Conservation (phyloP, 2,888 invertebrate genomes). For the Elaeidobius kamerunicus region DNA sequence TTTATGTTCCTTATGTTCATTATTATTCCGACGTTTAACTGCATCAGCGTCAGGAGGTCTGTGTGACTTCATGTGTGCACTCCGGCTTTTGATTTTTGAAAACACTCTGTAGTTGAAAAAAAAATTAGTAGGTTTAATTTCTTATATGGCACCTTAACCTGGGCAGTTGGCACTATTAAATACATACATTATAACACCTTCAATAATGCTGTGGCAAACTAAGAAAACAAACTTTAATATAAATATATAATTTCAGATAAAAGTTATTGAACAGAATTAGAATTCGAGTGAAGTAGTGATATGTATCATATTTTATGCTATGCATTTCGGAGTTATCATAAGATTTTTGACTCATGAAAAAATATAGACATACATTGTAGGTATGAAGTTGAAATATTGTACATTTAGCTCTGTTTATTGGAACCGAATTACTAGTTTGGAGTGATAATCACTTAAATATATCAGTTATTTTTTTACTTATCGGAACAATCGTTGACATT, state of each 20-base stretch:
- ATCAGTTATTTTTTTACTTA: too few relatives aligned
- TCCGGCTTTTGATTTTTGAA: slow-evolving; percentile 97
- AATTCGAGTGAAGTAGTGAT: background rate
- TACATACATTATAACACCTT: background rate
- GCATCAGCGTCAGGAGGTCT: slow-evolving; percentile 83
- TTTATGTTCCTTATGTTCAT: slow-evolving; percentile 28
- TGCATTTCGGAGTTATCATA: too few relatives aligned
- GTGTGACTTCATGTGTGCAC: slow-evolving; percentile 99
- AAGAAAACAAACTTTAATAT: background rate
- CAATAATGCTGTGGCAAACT: background rate
- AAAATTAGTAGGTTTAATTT: slow-evolving; percentile 4
- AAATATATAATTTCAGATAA: too few relatives aligned
- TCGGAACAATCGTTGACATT: too few relatives aligned
- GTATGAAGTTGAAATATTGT: too few relatives aligned
- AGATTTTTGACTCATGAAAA: too few relatives aligned
- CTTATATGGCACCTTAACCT: slow-evolving; percentile 3
- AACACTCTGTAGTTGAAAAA: slow-evolving; percentile 58
- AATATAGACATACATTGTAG: too few relatives aligned
- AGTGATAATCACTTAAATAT: too few relatives aligned
- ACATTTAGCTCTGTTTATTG: too few relatives aligned
- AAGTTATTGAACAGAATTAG: background rate
- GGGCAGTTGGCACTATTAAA: too few relatives aligned
- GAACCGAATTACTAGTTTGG: too few relatives aligned
- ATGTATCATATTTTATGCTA: background rate
- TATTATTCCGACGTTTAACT: slow-evolving; percentile 35